Evolutionary conservation across 2,797 vertebrate species (phyloP).

Genomic region (Anabacerthia variegaticeps): DNA sequence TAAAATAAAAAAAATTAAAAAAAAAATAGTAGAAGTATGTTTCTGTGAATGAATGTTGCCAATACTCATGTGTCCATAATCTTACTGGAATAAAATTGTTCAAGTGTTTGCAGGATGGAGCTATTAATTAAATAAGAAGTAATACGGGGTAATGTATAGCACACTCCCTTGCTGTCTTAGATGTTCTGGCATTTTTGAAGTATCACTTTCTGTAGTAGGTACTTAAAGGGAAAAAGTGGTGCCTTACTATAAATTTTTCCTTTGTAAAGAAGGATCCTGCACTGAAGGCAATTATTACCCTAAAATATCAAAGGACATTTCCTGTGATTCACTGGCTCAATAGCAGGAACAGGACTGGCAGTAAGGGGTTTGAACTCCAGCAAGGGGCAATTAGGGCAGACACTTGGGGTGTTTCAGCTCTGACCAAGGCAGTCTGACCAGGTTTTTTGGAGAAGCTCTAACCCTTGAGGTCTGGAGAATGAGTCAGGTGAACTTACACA

Average conservation of each 20-base stretch:
- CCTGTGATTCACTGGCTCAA: not conserved
- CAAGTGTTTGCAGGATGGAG: not conserved
- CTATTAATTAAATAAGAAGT: not conserved
- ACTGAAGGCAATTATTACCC: not conserved
- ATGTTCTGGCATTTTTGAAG: not conserved
- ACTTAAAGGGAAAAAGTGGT: not conserved
- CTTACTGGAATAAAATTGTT: not conserved
- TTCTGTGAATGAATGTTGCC: not conserved
- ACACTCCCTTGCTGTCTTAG: not conserved
- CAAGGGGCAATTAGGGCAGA: not conserved
- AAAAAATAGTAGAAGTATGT: not conserved
- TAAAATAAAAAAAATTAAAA: not conserved
- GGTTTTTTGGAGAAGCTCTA: not conserved
- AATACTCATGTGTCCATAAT: not conserved
- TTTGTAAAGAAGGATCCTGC: not conserved
- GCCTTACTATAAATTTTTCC: not conserved
- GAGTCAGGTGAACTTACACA: accelerated
- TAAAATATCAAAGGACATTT: not conserved
- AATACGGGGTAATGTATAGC: not conserved
- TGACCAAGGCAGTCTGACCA: not conserved
- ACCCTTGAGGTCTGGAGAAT: not conserved
- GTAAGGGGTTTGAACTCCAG: not conserved
- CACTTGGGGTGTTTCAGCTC: accelerated
- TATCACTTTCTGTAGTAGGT: not conserved
- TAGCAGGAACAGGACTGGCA: not conserved